These are phyloP conservation scores for Glaucopsyche alexis DNA, from an alignment of 2,888 invertebrate species.

Conservation along the genomic window DNA sequence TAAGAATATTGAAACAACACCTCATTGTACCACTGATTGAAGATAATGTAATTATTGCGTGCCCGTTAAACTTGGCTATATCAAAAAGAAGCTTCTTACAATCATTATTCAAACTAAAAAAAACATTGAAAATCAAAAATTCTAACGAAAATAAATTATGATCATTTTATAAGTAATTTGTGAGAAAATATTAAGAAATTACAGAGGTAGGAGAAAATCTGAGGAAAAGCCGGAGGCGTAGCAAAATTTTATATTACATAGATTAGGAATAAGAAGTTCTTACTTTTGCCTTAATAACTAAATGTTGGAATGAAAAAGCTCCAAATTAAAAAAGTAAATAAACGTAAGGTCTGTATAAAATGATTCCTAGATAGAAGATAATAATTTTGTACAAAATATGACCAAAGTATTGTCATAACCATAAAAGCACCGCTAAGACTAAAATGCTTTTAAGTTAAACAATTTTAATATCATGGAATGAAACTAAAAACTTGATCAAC, in stretches of 20 bases:
- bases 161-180: no score
- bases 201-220: not conserved
- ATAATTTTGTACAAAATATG: not conserved
- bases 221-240: not conserved
- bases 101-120: no score
- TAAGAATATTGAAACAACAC: constrained; percentile 30
- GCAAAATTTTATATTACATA: not conserved
- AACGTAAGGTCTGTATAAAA: not conserved
- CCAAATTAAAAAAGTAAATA: not conserved
- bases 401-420: not conserved
- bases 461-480: not conserved
- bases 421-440: not conserved
- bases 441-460: constrained; percentile 16
- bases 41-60: constrained; percentile 16
- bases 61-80: constrained; percentile 1
- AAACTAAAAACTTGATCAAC: constrained; percentile 18
- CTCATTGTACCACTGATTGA: constrained; percentile 20
- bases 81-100: constrained; percentile 12
- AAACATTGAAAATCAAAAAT: no score
- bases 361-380: not conserved
- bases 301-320: not conserved
- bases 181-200: not conserved
- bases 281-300: not conserved
- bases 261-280: not conserved
- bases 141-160: no score